These are phyloP conservation scores for Chelonus insularis DNA, from an alignment of 1,140 invertebrate species.

Conservation along the genomic window DNA sequence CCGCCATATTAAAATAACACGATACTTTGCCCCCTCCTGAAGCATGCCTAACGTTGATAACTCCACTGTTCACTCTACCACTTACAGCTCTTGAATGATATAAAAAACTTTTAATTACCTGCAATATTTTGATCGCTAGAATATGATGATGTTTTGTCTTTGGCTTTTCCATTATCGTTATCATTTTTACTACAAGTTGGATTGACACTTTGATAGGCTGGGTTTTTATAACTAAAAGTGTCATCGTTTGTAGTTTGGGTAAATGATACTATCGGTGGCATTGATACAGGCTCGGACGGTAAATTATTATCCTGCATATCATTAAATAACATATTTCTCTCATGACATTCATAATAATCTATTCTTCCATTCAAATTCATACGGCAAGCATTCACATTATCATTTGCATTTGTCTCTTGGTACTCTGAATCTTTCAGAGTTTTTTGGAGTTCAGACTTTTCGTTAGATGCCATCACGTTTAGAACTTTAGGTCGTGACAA, in stretches of 20 bases:
- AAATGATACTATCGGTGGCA: constrained; percentile 60
- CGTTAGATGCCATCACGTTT: constrained; percentile 56
- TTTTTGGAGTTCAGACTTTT: constrained; percentile 60
- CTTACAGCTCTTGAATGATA: too few species aligned
- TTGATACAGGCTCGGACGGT: constrained; percentile 61
- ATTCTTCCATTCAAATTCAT: not conserved
- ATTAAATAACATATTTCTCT: constrained; percentile 29
- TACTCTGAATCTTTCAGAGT: constrained; percentile 44
- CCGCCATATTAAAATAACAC: constrained; percentile 3
- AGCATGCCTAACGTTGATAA: not conserved
- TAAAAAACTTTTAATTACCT: too few species aligned
- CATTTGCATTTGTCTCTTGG: constrained; percentile 35
- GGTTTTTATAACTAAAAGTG: constrained; percentile 71
- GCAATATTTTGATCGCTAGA: constrained; percentile 59
- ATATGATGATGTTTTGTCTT: constrained; percentile 45
- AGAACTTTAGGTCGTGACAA: constrained; percentile 59
- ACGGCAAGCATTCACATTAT: constrained; percentile 5
- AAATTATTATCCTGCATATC: constrained; percentile 51
- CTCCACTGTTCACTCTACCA: not conserved
- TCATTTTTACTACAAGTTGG: constrained; percentile 54
- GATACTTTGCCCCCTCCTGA: not conserved
- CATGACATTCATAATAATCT: not conserved
- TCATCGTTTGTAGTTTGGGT: constrained; percentile 52
- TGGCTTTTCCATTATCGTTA: constrained; percentile 37
- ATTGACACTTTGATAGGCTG: constrained; percentile 74